Conservation (phyloP, 2,888 invertebrate species). For the Chloromyia formosa region DNA sequence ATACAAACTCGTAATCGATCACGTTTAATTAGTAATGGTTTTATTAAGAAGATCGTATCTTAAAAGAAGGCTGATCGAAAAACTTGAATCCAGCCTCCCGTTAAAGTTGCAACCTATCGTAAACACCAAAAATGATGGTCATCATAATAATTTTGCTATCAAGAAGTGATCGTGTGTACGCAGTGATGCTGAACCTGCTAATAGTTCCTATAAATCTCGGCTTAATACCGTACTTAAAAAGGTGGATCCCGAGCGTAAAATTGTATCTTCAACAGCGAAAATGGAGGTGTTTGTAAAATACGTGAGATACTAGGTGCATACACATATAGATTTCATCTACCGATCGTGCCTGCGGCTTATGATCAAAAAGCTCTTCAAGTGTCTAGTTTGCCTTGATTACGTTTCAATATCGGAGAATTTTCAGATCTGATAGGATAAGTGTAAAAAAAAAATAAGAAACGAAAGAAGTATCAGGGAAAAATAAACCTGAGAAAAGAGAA, state of each 20-base stretch:
- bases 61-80: constrained; percentile 15
- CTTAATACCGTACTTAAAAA: background rate
- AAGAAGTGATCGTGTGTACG: background rate
- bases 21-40: constrained; percentile 45
- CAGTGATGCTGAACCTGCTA: constrained; percentile 32
- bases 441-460: constrained; percentile 27
- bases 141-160: constrained; percentile 9
- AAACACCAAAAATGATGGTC: constrained; percentile 5
- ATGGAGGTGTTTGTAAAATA: constrained; percentile 8
- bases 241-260: constrained; percentile 29
- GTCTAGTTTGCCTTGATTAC: constrained; percentile 42
- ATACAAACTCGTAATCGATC: constrained; percentile 43
- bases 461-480: background rate
- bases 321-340: background rate
- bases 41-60: constrained; percentile 19
- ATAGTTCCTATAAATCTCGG: constrained; percentile 2
- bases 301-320: background rate
- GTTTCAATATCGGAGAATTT: constrained; percentile 40
- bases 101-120: constrained; percentile 21
- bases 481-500: constrained; percentile 31
- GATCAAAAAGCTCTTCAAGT: constrained; percentile 42
- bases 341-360: constrained; percentile 33
- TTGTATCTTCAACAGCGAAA: background rate
- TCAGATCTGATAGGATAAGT: constrained; percentile 26
- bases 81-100: constrained; percentile 32